These are phyloP conservation scores for Coracopsis vasa DNA, from an alignment of 2,113 vertebrate genomes.

Conservation along the genomic window DNA sequence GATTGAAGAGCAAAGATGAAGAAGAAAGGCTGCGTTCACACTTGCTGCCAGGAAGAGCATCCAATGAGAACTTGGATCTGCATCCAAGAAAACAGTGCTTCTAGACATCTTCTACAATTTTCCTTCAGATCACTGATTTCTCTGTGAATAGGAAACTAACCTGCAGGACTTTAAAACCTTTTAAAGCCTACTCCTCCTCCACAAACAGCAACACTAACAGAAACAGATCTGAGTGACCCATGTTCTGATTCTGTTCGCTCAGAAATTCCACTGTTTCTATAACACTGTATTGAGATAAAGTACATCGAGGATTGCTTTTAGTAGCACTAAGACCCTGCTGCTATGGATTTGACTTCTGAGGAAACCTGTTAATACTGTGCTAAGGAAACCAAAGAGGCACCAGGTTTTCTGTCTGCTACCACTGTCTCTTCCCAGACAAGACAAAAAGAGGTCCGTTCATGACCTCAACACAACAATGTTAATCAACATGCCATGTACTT, in stretches of 20 bases:
- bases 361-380: neutral
- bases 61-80: neutral
- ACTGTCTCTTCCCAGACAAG: neutral
- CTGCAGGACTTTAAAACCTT: neutral
- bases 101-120: neutral
- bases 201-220: neutral
- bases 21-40: neutral
- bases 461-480: neutral
- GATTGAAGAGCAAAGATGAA: neutral
- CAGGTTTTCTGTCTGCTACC: neutral
- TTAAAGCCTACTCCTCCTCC: neutral
- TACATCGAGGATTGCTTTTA: neutral
- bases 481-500: neutral
- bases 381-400: neutral
- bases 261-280: neutral
- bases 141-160: neutral
- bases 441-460: neutral
- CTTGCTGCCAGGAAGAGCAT: neutral
- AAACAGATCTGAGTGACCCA: neutral
- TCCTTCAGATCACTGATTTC: neutral
- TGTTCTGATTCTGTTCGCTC: neutral
- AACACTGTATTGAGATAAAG: neutral
- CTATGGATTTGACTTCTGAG: neutral
- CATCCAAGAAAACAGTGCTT: neutral
- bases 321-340: neutral